phyloP scores from a whole-genome alignment of 2,888 invertebrate species.

The Ypsolopha scabrella region DNA sequence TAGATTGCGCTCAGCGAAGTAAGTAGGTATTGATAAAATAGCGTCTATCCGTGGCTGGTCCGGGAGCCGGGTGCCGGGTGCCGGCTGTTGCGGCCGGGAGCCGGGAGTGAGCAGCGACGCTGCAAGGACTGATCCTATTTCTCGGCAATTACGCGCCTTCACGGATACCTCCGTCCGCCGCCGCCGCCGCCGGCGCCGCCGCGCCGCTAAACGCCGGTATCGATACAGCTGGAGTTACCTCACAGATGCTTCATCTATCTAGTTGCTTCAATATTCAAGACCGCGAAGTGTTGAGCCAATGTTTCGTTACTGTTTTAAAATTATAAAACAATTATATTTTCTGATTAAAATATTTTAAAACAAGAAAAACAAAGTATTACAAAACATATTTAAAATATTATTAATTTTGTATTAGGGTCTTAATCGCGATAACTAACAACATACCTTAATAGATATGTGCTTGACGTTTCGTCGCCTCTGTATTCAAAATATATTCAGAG shows the following conservation, averaged over 20 bases:
- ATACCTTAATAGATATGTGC: too few relatives aligned
- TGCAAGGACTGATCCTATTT: slow-evolving; percentile 15
- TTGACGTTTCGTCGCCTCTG: too few relatives aligned
- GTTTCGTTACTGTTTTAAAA: neutral
- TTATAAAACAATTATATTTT: neutral
- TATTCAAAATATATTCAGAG: too few relatives aligned
- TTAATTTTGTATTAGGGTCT: too few relatives aligned
- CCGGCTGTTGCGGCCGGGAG: too few relatives aligned
- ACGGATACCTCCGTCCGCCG: slow-evolving; percentile 8
- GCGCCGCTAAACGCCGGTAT: neutral
- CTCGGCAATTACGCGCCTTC: slow-evolving; percentile 21
- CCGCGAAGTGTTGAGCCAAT: neutral
- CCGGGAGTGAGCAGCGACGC: neutral
- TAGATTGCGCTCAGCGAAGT: too few relatives aligned
- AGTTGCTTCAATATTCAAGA: neutral
- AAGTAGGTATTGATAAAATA: too few relatives aligned
- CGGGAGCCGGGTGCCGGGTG: too few relatives aligned
- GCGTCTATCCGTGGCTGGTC: too few relatives aligned
- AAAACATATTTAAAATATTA: too few relatives aligned
- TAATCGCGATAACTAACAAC: too few relatives aligned
- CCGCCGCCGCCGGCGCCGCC: neutral
- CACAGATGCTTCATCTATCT: neutral
- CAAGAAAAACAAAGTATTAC: too few relatives aligned
- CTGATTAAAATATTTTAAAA: neutral
- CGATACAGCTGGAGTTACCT: neutral